These are phyloP conservation scores for Amblyopsis rosae DNA, from an alignment of 2,113 vertebrate genomes.

Conservation along the genomic window DNA sequence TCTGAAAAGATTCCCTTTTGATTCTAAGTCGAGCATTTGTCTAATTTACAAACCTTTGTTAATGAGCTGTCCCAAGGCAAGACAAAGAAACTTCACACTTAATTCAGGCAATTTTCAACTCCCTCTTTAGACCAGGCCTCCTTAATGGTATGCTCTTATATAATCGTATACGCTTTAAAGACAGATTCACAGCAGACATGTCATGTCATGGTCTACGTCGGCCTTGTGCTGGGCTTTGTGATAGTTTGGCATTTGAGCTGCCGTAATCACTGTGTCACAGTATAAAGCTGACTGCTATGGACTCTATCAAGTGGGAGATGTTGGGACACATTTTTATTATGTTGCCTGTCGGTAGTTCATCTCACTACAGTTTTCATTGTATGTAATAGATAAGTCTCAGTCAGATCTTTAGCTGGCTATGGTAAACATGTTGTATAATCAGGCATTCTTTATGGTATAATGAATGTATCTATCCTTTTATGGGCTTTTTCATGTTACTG, in stretches of 20 bases:
- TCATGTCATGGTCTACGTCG: not conserved
- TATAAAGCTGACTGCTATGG: not conserved
- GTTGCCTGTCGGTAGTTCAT: constrained; percentile 18
- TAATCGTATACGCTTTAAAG: not conserved
- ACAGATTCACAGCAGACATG: not conserved
- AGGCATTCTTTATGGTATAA: constrained; percentile 6
- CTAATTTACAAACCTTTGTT: constrained; percentile 40
- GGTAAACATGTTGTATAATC: constrained; percentile 35
- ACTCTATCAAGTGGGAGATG: constrained; percentile 9
- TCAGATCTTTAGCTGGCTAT: not conserved
- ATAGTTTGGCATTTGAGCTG: constrained; percentile 4
- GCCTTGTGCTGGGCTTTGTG: constrained; percentile 8
- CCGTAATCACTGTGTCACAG: constrained; percentile 9
- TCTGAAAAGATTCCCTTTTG: constrained; percentile 48
- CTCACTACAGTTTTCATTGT: constrained; percentile 21
- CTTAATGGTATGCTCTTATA: constrained; percentile 1
- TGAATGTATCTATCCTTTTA: constrained; percentile 3
- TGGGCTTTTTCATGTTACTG: not conserved
- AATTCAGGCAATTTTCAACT: constrained; percentile 38
- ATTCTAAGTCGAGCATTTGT: constrained; percentile 31
- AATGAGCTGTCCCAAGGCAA: constrained; percentile 29
- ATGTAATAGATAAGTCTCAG: constrained; percentile 32
- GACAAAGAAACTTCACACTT: constrained; percentile 23
- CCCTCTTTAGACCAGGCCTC: not conserved
- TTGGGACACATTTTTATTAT: not conserved